Base-by-base conservation (phyloP, 2,888 invertebrate species). In the Augochlorella aurata region DNA sequence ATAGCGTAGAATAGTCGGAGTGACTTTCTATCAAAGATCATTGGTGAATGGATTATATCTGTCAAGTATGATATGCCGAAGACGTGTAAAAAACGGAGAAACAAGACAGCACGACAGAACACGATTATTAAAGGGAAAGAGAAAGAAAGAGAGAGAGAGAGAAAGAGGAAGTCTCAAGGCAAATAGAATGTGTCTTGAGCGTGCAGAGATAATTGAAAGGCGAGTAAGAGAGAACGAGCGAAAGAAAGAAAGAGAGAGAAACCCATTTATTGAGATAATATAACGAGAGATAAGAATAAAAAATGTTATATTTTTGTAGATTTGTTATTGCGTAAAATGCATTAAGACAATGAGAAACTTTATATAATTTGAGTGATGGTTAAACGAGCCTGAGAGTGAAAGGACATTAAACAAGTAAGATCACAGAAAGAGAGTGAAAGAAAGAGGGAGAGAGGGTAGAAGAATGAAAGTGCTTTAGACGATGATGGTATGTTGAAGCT, bases 281-380 rank as follows among this genome's bases (percentile, higher is more conserved):
- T 92, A 90, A 91, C 86, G 89, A 91, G 87, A 90, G 85, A 89
- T 88, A 88, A 91, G 89, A 68, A 89, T 89, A 91, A 90, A 84
- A 73, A 91, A 90, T 91, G 92, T 91, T 93, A 93, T 93, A 93
- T 93, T 93, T 93, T 93, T 93, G 92, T 93, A 93, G 93, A 93
- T 93, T 93, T 93, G 93, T 93, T 93, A 93, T 93, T 90, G 93
- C 93, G 90, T 93, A 90, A 91, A 90, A 91, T 92, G 92, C 91
- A 93, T 92, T 92, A 91, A 91, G 92, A 92, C 92, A 92, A 92
- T 92, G 92, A 92, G 89, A 91, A 91, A 89, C 89, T 91, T 91
- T 91, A 92, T 91, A 91, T 90, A 90, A 87, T 82, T 84, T 85
- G 87, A 87, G 80, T 77, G 86, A 88, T 82, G 87, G 85, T 89